These are phyloP conservation scores for Lordiphosa clarofinis DNA, from an alignment of 1,140 invertebrate species.

Conservation along the genomic window DNA sequence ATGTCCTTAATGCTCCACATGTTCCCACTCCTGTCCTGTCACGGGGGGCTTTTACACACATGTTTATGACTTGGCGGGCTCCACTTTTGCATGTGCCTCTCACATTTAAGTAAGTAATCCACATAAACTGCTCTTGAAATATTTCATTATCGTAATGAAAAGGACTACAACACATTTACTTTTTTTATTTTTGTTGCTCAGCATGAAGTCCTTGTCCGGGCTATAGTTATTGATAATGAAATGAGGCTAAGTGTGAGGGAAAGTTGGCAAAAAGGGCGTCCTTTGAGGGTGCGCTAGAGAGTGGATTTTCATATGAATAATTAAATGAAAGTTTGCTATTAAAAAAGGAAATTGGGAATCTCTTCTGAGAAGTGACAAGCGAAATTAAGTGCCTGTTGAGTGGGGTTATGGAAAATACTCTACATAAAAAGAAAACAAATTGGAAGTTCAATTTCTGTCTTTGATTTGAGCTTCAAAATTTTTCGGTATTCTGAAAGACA, in stretches of 20 bases:
- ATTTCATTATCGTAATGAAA: conserved; percentile 76
- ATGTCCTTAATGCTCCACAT: conserved; percentile 39
- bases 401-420: no score
- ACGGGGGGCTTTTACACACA: conserved; percentile 32
- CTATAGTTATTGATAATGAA: conserved; percentile 57
- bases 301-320: conserved; percentile 9
- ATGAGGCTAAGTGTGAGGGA: conserved; percentile 17
- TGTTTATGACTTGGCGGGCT: conserved; percentile 50
- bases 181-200: conserved; percentile 46
- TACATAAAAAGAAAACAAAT: no score
- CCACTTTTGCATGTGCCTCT: conserved; percentile 58
- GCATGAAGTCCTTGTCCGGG: conserved; percentile 22
- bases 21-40: not conserved
- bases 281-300: conserved; percentile 3
- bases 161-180: conserved; percentile 60
- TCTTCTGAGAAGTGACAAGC: conserved; percentile 3
- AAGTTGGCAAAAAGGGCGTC: not conserved
- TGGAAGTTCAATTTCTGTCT: no score
- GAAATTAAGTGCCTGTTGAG: conserved; percentile 1
- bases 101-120: conserved; percentile 68
- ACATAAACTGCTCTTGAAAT: conserved; percentile 74
- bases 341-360: not conserved
- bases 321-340: conserved; percentile 11
- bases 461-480: no score
- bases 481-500: no score